Percentiles rank a stretch among this genome's conserved stretches.
These are phyloP conservation scores for Clarias magur DNA, from an alignment of 2,113 vertebrate species.

Conservation along the genomic window DNA sequence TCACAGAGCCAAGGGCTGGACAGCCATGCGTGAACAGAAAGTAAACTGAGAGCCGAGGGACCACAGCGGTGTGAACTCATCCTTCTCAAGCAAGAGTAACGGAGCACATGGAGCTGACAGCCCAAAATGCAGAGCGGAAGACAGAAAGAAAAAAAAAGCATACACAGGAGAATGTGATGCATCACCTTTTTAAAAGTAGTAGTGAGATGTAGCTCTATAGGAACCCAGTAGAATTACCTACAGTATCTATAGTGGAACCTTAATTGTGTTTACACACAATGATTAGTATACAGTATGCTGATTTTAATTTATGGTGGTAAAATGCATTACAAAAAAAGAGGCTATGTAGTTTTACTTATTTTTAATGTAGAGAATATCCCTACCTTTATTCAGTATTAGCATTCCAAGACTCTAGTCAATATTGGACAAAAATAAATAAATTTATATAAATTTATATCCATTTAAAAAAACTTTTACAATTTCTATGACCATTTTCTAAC, in stretches of 20 bases:
- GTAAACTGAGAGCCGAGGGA: slow-evolving; percentile 84
- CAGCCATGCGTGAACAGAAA: slow-evolving; percentile 53
- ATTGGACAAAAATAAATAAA: neutral
- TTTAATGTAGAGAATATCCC: neutral
- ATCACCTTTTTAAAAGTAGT: slow-evolving; percentile 7
- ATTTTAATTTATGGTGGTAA: neutral
- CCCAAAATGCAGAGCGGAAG: slow-evolving; percentile 81
- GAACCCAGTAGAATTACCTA: neutral
- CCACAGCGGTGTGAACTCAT: slow-evolving; percentile 90
- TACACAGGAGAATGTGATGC: slow-evolving; percentile 1
- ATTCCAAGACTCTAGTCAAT: no score
- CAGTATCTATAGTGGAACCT: neutral
- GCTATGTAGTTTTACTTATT: neutral
- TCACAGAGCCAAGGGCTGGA: slow-evolving; percentile 10
- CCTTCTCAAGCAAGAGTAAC: slow-evolving; percentile 80
- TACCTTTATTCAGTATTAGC: neutral
- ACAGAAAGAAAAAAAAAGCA: neutral
- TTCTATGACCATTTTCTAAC: neutral
- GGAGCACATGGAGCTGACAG: slow-evolving; percentile 82
- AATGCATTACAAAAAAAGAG: neutral
- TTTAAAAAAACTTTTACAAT: neutral
- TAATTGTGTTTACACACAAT: neutral
- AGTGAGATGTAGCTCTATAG: neutral
- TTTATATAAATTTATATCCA: no score
- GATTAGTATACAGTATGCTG: neutral